Evolutionary conservation across 2,797 vertebrate species (phyloP).

Genomic region (Emys orbicularis): DNA sequence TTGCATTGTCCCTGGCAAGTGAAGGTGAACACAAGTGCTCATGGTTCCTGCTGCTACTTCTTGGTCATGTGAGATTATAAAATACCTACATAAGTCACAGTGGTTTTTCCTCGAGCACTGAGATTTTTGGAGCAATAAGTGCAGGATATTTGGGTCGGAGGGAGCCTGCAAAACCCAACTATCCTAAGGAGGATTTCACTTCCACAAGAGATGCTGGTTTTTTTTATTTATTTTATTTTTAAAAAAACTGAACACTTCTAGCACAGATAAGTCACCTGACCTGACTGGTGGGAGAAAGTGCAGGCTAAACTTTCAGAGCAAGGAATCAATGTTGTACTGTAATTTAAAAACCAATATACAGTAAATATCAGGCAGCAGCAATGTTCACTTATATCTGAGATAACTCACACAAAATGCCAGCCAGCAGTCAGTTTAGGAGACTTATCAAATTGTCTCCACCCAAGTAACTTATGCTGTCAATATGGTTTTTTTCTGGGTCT

Average conservation of each 20-base stretch:
- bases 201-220: background rate
- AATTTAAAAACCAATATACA: slow-evolving; percentile 77
- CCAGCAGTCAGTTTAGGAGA: background rate
- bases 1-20: background rate
- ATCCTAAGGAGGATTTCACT: background rate
- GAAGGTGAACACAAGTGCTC: fast-evolving
- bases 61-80: background rate
- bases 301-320: slow-evolving; percentile 45
- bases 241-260: slow-evolving; percentile 31
- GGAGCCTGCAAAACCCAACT: background rate
- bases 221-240: background rate
- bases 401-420: slow-evolving; percentile 35
- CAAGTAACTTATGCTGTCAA: background rate
- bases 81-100: background rate
- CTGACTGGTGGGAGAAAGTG: slow-evolving; percentile 18
- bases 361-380: slow-evolving; percentile 53
- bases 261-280: slow-evolving; percentile 28
- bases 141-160: background rate
- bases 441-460: background rate
- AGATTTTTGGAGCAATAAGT: background rate
- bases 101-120: background rate
- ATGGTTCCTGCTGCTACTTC: background rate
- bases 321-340: slow-evolving; percentile 66
- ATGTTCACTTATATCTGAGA: slow-evolving; percentile 28
- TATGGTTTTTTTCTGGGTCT: background rate